Evolutionary conservation across 1,140 invertebrate species (phyloP).

Genomic region (Diplogasteroides magnus): DNA sequence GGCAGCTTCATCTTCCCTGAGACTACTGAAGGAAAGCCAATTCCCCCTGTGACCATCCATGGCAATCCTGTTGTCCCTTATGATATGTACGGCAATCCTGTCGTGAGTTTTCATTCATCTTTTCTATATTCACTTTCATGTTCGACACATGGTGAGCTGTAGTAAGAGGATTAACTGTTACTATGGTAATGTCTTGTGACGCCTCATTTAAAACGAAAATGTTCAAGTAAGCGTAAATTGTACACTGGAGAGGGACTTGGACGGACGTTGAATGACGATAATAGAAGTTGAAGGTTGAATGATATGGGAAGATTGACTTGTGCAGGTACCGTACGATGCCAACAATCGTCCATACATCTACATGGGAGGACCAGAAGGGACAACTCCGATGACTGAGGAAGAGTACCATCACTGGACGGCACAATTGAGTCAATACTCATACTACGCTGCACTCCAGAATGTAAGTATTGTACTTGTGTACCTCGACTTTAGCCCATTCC

Average conservation of each 20-base stretch:
- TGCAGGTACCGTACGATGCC: constrained; percentile 1
- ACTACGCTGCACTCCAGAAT: neutral
- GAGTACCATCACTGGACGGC: neutral
- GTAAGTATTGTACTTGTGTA: too few relatives aligned
- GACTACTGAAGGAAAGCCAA: neutral
- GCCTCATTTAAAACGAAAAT: too few relatives aligned
- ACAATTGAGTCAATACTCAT: neutral
- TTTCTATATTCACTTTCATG: neutral
- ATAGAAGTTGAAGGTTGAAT: too few relatives aligned
- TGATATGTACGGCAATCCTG: neutral
- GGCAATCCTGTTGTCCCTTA: neutral
- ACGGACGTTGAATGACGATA: too few relatives aligned
- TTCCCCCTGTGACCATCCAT: neutral
- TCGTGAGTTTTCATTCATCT: neutral
- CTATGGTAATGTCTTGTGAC: too few relatives aligned
- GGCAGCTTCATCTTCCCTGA: neutral
- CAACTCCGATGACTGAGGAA: constrained; percentile 7
- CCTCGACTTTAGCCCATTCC: too few relatives aligned
- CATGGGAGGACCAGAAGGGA: neutral
- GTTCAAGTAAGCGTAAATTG: too few relatives aligned
- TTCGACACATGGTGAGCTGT: too few relatives aligned
- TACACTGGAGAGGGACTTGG: too few relatives aligned
- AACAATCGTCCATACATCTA: constrained; percentile 6
- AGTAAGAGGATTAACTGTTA: too few relatives aligned
- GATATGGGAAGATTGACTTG: too few relatives aligned